phyloP scores from a whole-genome alignment of 1,140 invertebrate genomes.

The Galleria mellonella region DNA sequence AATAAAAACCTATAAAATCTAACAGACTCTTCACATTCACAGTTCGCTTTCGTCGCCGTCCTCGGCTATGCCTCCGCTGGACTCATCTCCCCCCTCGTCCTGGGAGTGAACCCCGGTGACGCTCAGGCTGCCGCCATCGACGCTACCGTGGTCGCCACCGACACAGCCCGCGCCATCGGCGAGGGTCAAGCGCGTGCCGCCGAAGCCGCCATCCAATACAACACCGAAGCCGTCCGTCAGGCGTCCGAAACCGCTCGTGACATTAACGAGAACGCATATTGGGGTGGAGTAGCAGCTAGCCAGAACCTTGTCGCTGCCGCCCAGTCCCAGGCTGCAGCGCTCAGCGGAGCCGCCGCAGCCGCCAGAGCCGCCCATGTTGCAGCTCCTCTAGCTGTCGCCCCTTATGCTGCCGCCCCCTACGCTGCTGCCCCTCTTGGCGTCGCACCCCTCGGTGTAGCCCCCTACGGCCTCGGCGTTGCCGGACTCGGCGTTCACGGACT shows the following conservation, averaged over 20 bases:
- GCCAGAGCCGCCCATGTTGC: conserved; percentile 45
- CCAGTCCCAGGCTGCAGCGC: conserved; percentile 75
- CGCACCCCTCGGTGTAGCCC: conserved; percentile 13
- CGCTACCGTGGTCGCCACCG: conserved; percentile 48
- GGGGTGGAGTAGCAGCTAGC: conserved; percentile 65
- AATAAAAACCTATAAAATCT: background rate
- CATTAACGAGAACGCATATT: conserved; percentile 61
- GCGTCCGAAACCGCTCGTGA: conserved; percentile 51
- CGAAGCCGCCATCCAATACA: conserved; percentile 42
- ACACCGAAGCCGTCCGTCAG: conserved; percentile 30
- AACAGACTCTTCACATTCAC: conserved; percentile 4
- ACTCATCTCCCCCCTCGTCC: conserved; percentile 37
- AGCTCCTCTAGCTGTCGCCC: conserved; percentile 10
- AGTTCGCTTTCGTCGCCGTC: conserved; percentile 63
- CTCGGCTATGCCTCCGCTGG: conserved; percentile 62
- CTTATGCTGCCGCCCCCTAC: conserved; percentile 24
- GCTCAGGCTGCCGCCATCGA: conserved; percentile 57
- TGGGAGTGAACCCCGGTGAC: conserved; percentile 51
- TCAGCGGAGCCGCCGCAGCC: conserved; percentile 63
- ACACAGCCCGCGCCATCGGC: conserved; percentile 44
- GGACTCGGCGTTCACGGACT: conserved; percentile 34
- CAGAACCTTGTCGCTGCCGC: conserved; percentile 72
- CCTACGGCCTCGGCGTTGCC: conserved; percentile 27
- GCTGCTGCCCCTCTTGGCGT: conserved; percentile 21
- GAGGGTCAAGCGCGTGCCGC: conserved; percentile 51